phyloP scores from a whole-genome alignment of 2,797 vertebrate genomes.

The Scolopax rusticola region DNA sequence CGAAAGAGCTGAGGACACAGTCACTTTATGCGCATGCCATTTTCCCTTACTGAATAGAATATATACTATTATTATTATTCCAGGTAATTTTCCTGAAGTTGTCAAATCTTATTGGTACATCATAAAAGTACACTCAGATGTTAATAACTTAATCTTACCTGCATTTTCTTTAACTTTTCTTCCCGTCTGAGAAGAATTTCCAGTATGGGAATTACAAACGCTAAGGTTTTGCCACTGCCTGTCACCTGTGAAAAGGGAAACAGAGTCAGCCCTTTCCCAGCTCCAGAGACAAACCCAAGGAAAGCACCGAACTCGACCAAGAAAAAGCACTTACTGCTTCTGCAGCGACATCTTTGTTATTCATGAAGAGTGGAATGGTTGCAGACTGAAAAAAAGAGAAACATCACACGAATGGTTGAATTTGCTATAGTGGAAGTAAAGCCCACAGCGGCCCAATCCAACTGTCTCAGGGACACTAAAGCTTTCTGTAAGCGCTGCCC shows the following conservation, averaged over 20 bases:
- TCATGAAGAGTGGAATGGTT: conserved; percentile 95
- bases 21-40: fast-evolving
- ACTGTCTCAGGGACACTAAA: fast-evolving
- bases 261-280: background rate
- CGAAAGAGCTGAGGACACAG: too few species aligned
- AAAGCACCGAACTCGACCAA: fast-evolving
- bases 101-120: fast-evolving
- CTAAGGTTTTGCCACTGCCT: conserved; percentile 95
- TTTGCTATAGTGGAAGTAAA: fast-evolving
- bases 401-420: fast-evolving
- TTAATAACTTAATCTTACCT: conserved; percentile 76
- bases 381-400: conserved; percentile 81
- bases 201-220: conserved; percentile 93
- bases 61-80: too few species aligned
- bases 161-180: conserved; percentile 92
- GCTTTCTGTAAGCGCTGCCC: fast-evolving
- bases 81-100: background rate
- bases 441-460: background rate
- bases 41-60: background rate
- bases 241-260: conserved; percentile 85
- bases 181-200: conserved; percentile 93
- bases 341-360: conserved; percentile 94
- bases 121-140: fast-evolving
- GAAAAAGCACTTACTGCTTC: conserved; percentile 89
- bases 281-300: background rate